Conservation (phyloP, 2,797 vertebrate species). For the Margarornis squamiger region DNA sequence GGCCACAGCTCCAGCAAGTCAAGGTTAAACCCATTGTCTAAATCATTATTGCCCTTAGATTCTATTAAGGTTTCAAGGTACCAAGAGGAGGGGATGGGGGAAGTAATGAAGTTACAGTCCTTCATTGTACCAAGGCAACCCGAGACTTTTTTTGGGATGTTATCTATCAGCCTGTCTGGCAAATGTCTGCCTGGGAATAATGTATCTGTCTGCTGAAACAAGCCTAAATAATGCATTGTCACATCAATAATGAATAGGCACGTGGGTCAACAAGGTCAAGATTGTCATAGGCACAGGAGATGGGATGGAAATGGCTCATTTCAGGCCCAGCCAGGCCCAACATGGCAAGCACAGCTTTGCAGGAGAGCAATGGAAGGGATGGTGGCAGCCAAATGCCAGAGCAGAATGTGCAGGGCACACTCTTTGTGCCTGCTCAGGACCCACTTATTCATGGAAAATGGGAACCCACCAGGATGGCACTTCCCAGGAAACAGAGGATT, state of each 20-base stretch:
- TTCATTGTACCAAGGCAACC: constrained; percentile 27
- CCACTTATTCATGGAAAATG: not conserved
- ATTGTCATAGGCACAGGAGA: constrained; percentile 11
- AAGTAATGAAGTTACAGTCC: constrained; percentile 31
- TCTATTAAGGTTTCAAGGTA: not conserved
- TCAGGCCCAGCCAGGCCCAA: not conserved
- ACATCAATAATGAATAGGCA: constrained; percentile 69
- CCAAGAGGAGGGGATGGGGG: not conserved
- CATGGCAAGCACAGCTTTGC: not conserved
- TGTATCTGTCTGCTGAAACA: constrained; percentile 57
- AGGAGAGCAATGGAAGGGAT: not conserved
- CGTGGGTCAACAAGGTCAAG: constrained; percentile 64
- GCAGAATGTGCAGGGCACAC: fast-evolving
- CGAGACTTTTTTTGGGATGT: constrained; percentile 57
- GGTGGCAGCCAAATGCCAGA: not conserved
- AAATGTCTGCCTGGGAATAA: constrained; percentile 65
- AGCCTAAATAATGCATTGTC: constrained; percentile 69
- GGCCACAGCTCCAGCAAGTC: not conserved
- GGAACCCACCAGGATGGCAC: not conserved
- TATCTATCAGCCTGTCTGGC: constrained; percentile 69
- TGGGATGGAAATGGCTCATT: not conserved
- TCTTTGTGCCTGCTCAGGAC: not conserved
- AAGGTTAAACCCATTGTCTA: not conserved
- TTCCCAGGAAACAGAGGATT: not conserved
- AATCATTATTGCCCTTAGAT: not conserved